Evolutionary conservation across 2,113 vertebrate genomes (phyloP), one percentile per base, ranked within the genome.

Genomic region (Colaptes auratus): DNA sequence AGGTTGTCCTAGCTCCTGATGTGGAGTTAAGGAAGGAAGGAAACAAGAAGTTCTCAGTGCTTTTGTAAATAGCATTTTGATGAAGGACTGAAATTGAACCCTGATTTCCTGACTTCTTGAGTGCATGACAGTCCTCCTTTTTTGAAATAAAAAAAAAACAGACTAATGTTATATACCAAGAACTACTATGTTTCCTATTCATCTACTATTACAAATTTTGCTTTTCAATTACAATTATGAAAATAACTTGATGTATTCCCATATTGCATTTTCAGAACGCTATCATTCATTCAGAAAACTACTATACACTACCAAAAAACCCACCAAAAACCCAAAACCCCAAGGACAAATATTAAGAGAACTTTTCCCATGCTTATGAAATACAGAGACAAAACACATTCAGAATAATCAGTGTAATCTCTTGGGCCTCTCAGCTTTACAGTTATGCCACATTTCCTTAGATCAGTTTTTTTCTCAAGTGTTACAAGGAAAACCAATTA

Each of bases 401-500:
- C 58, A 65, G 56, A 83, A 70, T 56, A 71, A 72, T 61, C 33
- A 50, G n/a, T 23, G 35, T n/a, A 52, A 65, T 72, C 35, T 92
- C 61, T 30, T 35, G 46, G 42, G 58, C 46, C 64, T 67, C 42
- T 93, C 48, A 64, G 58, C 67, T 94, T 92, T 84, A 85, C 30
- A 56, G 73, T 65, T 66, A 83, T 0, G 0, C 65, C 90, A 76
- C 30, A 56, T 61, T 80, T 86, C 70, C 72, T 79, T 46, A 81
- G 30, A 79, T 55, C 18, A 27, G 4, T 59, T 92, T 86, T 82
- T 86, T 71, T 73, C 58, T 63, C n/a, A 65, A 88, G 74, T 73
- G 23, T 82, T 89, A 94, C 56, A 89, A 71, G 66, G 60, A 85
- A 90, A 94, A 69, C 59, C 52, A 95, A 90, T 79, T 89, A 94